phyloP scores from a whole-genome alignment of 2,797 vertebrate species.

The Tachyglossus aculeatus region DNA sequence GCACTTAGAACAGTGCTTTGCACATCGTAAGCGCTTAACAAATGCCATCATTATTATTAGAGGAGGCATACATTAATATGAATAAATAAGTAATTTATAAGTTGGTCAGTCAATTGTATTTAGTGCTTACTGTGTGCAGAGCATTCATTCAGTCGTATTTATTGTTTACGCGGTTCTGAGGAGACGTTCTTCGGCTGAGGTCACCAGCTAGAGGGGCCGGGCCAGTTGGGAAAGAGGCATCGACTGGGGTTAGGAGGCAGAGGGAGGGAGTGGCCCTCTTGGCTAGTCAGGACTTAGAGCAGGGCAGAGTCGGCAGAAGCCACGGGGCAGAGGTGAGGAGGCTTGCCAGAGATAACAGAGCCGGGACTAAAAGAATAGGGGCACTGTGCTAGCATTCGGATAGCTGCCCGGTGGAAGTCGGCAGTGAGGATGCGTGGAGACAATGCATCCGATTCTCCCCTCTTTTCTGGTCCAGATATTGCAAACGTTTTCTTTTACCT shows the following conservation, averaged over 20 bases:
- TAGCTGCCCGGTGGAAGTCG: not conserved
- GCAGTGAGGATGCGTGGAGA: not conserved
- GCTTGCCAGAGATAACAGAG: not conserved
- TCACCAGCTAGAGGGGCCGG: not conserved
- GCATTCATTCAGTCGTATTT: no score
- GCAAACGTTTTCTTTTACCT: no score
- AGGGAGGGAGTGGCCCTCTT: constrained; percentile 20
- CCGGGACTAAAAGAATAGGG: constrained; percentile 50
- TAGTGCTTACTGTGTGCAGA: no score
- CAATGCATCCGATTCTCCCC: rapidly evolving
- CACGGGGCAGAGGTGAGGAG: not conserved
- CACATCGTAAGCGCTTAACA: no score
- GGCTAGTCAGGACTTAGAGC: not conserved
- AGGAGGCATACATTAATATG: no score
- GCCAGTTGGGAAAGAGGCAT: not conserved
- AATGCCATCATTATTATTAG: no score
- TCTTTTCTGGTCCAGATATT: no score
- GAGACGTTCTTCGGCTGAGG: not conserved
- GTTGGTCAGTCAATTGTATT: no score
- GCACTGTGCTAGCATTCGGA: constrained; percentile 48
- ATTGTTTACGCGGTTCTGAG: not conserved
- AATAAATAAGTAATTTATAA: no score
- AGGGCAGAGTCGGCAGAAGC: constrained; percentile 2
- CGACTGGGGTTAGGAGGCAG: not conserved
- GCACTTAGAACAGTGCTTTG: no score